Conservation (phyloP, 2,888 invertebrate species). For the Philhelius pedissequus region DNA sequence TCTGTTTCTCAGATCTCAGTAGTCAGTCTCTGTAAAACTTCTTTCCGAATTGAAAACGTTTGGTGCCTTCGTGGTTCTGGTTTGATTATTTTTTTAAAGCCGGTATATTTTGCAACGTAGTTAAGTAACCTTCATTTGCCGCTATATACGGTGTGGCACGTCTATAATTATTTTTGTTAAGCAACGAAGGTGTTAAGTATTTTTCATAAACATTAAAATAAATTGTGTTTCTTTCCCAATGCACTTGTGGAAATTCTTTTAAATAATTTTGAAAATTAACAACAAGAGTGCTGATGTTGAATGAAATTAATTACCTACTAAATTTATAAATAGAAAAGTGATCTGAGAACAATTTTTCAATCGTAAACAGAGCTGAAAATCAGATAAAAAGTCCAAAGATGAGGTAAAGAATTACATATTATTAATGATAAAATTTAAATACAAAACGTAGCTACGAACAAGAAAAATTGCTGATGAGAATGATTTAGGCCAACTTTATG, state of each 20-base stretch:
- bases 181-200: background rate
- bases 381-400: constrained; percentile 18
- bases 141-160: background rate
- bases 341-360: background rate
- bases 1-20: too few species aligned
- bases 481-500: background rate
- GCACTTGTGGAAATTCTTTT: background rate
- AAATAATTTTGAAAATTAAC: constrained; percentile 7
- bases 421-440: background rate
- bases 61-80: too few species aligned
- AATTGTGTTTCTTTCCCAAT: background rate
- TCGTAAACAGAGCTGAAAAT: background rate
- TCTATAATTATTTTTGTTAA: background rate
- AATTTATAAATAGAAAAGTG: constrained; percentile 53
- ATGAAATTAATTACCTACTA: constrained; percentile 16
- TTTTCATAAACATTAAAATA: background rate
- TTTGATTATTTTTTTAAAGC: background rate
- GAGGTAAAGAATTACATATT: constrained; percentile 45
- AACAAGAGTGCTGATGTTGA: background rate
- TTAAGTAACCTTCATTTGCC: background rate
- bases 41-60: background rate
- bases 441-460: background rate
- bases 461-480: background rate
- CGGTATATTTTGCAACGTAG: constrained; percentile 26
- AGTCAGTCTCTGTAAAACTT: too few species aligned